Conservation (phyloP, 1,140 invertebrate species). For the Saccostrea echinata region DNA sequence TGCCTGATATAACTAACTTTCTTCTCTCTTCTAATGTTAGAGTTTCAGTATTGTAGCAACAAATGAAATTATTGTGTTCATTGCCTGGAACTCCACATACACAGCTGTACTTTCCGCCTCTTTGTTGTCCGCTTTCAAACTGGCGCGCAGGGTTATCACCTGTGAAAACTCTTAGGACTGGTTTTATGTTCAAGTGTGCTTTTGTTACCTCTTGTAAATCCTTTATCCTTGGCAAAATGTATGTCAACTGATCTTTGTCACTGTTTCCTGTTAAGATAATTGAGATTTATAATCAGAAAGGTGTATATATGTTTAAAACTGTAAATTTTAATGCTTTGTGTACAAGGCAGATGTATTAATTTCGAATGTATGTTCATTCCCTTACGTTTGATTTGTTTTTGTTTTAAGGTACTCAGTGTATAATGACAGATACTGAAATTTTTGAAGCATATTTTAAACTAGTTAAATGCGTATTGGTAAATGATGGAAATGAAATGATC, state of each 20-base stretch:
- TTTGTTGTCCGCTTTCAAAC: constrained; percentile 49
- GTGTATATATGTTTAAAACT: not conserved
- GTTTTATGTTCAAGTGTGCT: not conserved
- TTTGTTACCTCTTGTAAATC: not conserved
- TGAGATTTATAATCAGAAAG: not conserved
- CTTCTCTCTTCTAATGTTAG: too few species aligned
- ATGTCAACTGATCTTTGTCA: not conserved
- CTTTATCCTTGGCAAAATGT: not conserved
- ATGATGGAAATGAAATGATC: too few species aligned
- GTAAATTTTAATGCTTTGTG: not conserved
- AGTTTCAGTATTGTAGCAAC: too few species aligned
- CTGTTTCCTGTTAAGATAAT: not conserved
- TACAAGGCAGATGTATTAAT: not conserved
- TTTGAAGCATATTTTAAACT: not conserved
- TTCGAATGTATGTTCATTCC: not conserved
- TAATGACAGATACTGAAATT: not conserved
- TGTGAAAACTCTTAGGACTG: constrained; percentile 33
- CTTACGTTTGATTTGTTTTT: not conserved
- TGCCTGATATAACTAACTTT: too few species aligned
- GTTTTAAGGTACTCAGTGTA: not conserved
- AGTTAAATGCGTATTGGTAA: too few species aligned
- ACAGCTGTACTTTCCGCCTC: constrained; percentile 31
- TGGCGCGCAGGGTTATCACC: constrained; percentile 50
- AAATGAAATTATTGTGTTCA: too few species aligned
- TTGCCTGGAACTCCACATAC: too few species aligned